A percentile compares a stretch with the other conserved stretches of the same genome.
Conservation (phyloP, 2,888 invertebrate species). For the Melieria picta region DNA sequence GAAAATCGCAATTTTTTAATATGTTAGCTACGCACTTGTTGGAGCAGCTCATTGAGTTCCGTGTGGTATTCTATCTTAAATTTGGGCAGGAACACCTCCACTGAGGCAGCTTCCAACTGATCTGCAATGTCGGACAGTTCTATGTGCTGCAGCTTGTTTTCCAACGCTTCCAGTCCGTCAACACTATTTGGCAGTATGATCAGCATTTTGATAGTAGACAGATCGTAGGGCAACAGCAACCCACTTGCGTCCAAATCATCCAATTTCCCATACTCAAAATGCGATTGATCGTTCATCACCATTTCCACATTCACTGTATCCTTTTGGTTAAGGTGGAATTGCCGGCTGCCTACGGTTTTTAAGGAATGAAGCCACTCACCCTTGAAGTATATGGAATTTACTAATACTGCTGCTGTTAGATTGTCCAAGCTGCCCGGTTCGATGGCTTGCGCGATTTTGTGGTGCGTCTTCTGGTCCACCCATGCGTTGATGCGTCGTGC, state of each 20-base stretch:
- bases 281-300: constrained; percentile 74
- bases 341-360: too few species aligned
- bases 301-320: constrained; percentile 69
- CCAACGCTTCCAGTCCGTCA: constrained; percentile 73
- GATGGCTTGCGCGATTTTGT: constrained; percentile 73
- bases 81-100: constrained; percentile 74
- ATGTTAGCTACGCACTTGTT: background rate
- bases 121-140: constrained; percentile 68
- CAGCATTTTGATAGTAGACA: constrained; percentile 76
- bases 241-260: constrained; percentile 69
- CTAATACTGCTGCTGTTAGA: too few species aligned
- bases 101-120: constrained; percentile 68
- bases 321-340: too few species aligned
- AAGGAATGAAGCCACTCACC: too few species aligned
- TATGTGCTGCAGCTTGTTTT: constrained; percentile 70
- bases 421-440: too few species aligned
- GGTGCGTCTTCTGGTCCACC: constrained; percentile 81
- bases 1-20: constrained; percentile 64
- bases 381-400: too few species aligned
- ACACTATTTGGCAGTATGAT: constrained; percentile 77
- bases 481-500: constrained; percentile 78
- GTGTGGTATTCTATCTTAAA: constrained; percentile 82
- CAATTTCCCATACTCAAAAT: constrained; percentile 67
- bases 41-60: constrained; percentile 68
- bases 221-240: constrained; percentile 78